phyloP scores from a whole-genome alignment of 2,888 invertebrate genomes.

The Clivina fossor region DNA sequence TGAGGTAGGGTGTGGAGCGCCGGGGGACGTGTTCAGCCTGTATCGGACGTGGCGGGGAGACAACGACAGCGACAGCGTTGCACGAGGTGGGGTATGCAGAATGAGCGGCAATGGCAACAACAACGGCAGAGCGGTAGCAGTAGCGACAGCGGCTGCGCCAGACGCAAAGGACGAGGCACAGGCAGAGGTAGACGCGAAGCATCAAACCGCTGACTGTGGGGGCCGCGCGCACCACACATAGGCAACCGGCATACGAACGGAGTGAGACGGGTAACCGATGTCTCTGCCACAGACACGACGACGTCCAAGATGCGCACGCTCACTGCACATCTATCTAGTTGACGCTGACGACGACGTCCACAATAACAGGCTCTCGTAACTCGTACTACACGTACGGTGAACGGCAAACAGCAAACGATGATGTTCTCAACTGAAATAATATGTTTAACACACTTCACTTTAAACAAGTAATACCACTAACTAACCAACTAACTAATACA shows the following conservation, averaged over 20 bases:
- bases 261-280: background rate
- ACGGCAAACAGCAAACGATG: too few species aligned
- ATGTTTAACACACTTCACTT: too few species aligned
- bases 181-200: background rate
- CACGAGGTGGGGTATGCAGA: background rate
- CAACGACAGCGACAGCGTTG: background rate
- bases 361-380: conserved; percentile 15
- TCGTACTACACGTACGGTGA: conserved; percentile 19
- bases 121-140: background rate
- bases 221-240: too few species aligned
- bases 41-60: background rate
- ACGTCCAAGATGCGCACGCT: too few species aligned
- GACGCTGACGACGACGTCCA: conserved; percentile 13
- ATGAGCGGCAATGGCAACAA: too few species aligned
- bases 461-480: too few species aligned
- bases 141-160: background rate
- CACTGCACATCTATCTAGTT: too few species aligned
- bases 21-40: background rate
- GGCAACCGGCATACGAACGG: too few species aligned
- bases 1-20: conserved; percentile 3
- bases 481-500: too few species aligned
- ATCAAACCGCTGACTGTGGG: too few species aligned
- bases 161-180: background rate
- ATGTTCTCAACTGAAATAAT: too few species aligned
- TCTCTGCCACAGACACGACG: background rate